These are phyloP conservation scores for Cryptus viduatorius DNA, from an alignment of 2,888 invertebrate species.

Conservation along the genomic window DNA sequence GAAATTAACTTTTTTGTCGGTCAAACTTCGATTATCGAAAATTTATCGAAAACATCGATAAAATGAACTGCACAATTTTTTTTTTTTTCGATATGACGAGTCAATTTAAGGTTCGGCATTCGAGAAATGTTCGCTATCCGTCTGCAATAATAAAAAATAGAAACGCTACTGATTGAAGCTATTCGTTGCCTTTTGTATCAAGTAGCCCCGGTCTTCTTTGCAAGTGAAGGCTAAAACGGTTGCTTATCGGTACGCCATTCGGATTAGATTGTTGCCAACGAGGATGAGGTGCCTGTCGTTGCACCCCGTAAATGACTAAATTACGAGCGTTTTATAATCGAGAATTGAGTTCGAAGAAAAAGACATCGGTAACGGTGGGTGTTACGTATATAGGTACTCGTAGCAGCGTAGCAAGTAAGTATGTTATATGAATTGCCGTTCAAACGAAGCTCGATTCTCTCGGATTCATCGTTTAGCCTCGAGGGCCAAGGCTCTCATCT, in stretches of 20 bases:
- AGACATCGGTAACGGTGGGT: background rate
- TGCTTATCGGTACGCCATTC: constrained; percentile 42
- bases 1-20: too few species aligned
- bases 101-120: too few species aligned
- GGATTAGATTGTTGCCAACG: constrained; percentile 48
- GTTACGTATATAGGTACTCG: background rate
- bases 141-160: background rate
- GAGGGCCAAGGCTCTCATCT: constrained; percentile 47
- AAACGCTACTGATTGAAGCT: background rate
- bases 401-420: background rate
- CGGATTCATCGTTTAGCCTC: constrained; percentile 51
- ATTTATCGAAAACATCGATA: too few species aligned
- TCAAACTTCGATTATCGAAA: too few species aligned
- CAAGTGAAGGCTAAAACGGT: constrained; percentile 23
- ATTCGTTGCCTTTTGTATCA: background rate
- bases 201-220: background rate
- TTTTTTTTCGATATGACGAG: too few species aligned
- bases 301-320: background rate
- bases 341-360: background rate
- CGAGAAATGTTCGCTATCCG: too few species aligned
- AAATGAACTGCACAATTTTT: too few species aligned
- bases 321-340: background rate
- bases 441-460: constrained; percentile 38
- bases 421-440: constrained; percentile 10
- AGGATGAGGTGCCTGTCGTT: constrained; percentile 9